These are phyloP conservation scores for Echinarachnius parma DNA, from an alignment of 53 echinoderm and acorn worm species.

Conservation along the genomic window DNA sequence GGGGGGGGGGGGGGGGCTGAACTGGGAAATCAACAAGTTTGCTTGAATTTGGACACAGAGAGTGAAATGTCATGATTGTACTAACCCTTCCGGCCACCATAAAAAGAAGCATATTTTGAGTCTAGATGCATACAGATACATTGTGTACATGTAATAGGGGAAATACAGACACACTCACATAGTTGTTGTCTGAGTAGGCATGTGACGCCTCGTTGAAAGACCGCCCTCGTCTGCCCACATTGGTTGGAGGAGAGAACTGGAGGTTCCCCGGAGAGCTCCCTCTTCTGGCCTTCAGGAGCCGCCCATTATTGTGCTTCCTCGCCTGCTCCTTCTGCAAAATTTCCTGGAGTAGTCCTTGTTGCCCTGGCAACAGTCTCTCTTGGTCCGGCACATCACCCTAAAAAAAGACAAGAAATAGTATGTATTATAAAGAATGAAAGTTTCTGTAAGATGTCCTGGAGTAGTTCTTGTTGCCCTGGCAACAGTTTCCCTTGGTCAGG, in stretches of 20 bases:
- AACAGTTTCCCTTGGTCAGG: conserved; percentile 25
- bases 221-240: neutral
- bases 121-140: too few relatives aligned
- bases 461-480: conserved; percentile 31
- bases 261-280: conserved; percentile 6
- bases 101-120: too few relatives aligned
- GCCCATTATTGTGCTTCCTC: conserved; percentile 13
- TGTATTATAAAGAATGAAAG: too few relatives aligned
- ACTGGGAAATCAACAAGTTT: too few relatives aligned
- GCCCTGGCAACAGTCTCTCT: conserved; percentile 22
- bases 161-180: conserved; percentile 34
- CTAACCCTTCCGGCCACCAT: too few relatives aligned
- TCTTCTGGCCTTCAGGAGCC: conserved; percentile 4
- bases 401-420: too few relatives aligned
- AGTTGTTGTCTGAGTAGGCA: conserved; percentile 12
- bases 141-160: too few relatives aligned
- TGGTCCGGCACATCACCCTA: conserved; percentile 34
- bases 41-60: too few relatives aligned
- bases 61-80: too few relatives aligned
- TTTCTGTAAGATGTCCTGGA: too few relatives aligned
- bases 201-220: conserved; percentile 10
- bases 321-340: conserved; percentile 18
- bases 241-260: neutral
- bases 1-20: too few relatives aligned
- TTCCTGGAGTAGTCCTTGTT: conserved; percentile 26